These are phyloP conservation scores for Mercenaria mercenaria DNA, from an alignment of 1,140 invertebrate species.

Conservation along the genomic window DNA sequence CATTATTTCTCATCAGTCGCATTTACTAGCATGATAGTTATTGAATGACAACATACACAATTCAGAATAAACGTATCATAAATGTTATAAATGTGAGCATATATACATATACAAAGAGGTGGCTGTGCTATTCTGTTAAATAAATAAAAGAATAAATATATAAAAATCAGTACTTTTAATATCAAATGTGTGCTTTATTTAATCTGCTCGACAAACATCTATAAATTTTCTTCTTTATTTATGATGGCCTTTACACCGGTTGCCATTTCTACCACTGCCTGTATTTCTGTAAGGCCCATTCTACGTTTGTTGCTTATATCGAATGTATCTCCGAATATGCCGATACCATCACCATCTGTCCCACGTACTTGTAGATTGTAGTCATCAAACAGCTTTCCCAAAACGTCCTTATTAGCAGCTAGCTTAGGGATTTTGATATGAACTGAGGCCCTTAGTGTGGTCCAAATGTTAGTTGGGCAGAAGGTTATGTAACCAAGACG, in stretches of 20 bases:
- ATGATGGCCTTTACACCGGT: slow-evolving; percentile 16
- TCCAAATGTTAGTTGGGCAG: slow-evolving; percentile 47
- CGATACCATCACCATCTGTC: not conserved
- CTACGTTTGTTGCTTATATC: slow-evolving; percentile 41
- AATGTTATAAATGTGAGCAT: too few relatives aligned
- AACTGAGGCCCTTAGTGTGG: slow-evolving; percentile 37
- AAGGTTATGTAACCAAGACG: slow-evolving; percentile 53
- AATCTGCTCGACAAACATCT: too few relatives aligned
- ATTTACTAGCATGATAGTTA: too few relatives aligned
- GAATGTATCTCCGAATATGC: not conserved
- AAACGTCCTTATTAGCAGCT: not conserved
- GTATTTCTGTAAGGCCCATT: slow-evolving; percentile 20
- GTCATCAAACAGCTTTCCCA: not conserved
- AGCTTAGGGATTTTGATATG: slow-evolving; percentile 42
- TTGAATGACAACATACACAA: too few relatives aligned
- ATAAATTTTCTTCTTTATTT: not conserved
- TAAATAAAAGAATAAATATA: too few relatives aligned
- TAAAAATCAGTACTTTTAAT: too few relatives aligned
- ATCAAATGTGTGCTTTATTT: too few relatives aligned
- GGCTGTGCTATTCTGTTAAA: too few relatives aligned
- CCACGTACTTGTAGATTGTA: slow-evolving; percentile 36
- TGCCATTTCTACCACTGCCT: slow-evolving; percentile 30
- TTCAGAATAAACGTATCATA: too few relatives aligned
- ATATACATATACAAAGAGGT: too few relatives aligned
- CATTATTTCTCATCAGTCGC: too few relatives aligned